These are phyloP conservation scores for Catharus minimus DNA, from an alignment of 2,113 vertebrate genomes.

Conservation along the genomic window DNA sequence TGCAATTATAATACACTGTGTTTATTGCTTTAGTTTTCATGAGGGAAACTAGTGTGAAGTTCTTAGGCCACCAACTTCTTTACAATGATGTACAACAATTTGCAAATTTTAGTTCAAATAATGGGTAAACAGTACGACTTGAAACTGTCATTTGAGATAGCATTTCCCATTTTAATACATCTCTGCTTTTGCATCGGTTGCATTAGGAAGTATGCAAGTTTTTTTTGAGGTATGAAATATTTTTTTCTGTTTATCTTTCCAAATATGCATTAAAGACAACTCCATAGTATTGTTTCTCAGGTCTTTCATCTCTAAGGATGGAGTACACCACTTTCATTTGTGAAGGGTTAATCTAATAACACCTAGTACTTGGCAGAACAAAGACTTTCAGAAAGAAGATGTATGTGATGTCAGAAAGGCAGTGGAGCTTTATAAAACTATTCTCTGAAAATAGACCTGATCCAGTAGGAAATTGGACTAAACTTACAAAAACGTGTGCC, in stretches of 20 bases:
- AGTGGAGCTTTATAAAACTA: neutral
- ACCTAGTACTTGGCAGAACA: neutral
- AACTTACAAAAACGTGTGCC: accelerated
- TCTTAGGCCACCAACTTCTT: neutral
- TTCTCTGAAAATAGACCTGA: neutral
- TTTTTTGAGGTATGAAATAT: neutral
- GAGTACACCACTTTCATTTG: neutral
- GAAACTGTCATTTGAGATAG: neutral
- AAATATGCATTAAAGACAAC: neutral
- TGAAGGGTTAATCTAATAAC: constrained; percentile 7
- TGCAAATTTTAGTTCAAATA: neutral
- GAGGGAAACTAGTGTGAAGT: neutral
- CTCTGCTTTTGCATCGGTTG: neutral
- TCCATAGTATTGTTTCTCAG: neutral
- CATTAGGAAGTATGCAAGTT: neutral
- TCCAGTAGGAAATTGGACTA: neutral
- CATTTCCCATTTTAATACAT: neutral
- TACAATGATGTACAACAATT: neutral
- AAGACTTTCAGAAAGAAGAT: neutral
- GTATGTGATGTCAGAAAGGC: neutral
- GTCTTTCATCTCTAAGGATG: neutral
- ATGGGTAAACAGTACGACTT: neutral
- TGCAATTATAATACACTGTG: neutral
- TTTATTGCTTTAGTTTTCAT: neutral
- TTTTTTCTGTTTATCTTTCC: neutral